Conservation (phyloP, 2,113 vertebrate genomes). For the Pelodiscus sinensis region DNA sequence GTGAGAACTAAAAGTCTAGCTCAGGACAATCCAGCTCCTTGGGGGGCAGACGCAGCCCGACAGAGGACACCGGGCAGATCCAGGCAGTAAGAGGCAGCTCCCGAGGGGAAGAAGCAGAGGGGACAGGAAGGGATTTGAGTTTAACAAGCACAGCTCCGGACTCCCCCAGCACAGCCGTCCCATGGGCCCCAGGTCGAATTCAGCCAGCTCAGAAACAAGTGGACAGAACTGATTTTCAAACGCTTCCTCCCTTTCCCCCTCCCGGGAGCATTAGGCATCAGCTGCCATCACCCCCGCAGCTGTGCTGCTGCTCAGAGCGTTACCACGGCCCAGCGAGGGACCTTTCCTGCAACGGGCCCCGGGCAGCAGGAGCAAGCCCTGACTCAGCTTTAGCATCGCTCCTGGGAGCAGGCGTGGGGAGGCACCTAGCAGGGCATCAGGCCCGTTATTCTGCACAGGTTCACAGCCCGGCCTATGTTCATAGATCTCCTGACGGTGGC, state of each 20-base stretch:
- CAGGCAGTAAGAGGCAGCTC: background rate
- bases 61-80: background rate
- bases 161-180: no score
- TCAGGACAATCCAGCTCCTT: background rate
- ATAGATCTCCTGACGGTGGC: background rate
- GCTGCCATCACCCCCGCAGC: background rate
- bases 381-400: background rate
- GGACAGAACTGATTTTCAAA: no score
- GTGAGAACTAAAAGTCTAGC: background rate
- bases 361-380: background rate
- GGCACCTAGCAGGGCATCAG: background rate
- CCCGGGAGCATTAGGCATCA: background rate
- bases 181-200: no score
- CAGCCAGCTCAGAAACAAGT: no score
- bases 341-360: background rate
- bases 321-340: background rate
- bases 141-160: background rate
- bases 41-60: background rate
- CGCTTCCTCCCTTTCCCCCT: accelerated
- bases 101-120: background rate
- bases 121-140: background rate
- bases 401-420: background rate
- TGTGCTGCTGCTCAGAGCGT: accelerated
- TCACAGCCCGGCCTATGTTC: background rate
- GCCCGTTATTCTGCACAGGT: accelerated